phyloP scores from a whole-genome alignment of 2,888 invertebrate genomes.

The Drosophila setosimentum region DNA sequence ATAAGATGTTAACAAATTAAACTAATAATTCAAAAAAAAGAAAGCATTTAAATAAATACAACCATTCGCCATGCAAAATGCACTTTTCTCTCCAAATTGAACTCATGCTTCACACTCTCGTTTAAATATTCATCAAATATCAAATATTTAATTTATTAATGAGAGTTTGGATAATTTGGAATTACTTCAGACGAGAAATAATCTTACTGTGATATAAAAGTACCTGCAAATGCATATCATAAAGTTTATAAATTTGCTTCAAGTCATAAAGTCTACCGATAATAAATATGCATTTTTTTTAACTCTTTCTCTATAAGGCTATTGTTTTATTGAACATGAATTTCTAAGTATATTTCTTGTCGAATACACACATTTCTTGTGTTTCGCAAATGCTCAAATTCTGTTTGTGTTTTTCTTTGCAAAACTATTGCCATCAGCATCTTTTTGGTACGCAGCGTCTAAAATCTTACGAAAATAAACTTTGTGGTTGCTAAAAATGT shows the following conservation, averaged over 20 bases:
- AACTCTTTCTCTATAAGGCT: neutral
- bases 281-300: neutral
- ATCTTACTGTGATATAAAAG: neutral
- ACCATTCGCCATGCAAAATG: neutral
- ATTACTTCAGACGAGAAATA: neutral
- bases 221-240: no score
- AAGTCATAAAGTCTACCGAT: neutral
- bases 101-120: neutral
- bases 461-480: constrained; percentile 10
- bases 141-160: neutral
- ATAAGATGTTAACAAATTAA: neutral
- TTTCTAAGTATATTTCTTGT: neutral
- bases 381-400: neutral
- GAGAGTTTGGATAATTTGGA: neutral
- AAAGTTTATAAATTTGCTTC: no score
- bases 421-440: constrained; percentile 9
- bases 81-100: neutral
- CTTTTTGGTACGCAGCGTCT: neutral
- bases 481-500: constrained; percentile 23
- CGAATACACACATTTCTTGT: neutral
- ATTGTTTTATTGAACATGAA: neutral
- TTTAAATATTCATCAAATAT: neutral
- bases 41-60: neutral
- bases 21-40: neutral
- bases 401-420: constrained; percentile 2